Evolutionary conservation across 2,888 invertebrate species (phyloP), one percentile per base, ranked within the genome.

Genomic region (Leptinotarsa juncta): DNA sequence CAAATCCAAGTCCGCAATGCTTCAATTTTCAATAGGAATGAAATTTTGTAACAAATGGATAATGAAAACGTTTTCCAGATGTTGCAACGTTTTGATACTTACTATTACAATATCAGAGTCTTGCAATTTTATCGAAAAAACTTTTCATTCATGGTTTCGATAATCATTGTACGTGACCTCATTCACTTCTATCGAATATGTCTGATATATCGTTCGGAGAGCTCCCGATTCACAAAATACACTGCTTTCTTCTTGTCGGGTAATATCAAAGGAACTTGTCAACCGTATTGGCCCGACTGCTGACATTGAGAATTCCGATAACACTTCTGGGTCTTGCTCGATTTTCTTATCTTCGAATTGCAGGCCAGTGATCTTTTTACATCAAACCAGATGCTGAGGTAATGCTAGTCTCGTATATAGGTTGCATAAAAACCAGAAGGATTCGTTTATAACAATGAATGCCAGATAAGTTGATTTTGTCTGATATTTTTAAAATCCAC

Each of bases 171-270:
- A 42, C 42, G 42, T 42, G 42, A 42, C 42, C 10, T 42, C 7
- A 42, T 42, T 42, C 42, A 42, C 10, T 42, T 42, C 42, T 18
- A 18, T 53, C 18, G 18, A 18, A 53, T 18, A 18, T 53, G 18
- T 53, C 53, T 79, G 91, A 88, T 94, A 94, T 84, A 90, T 94
- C 20, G 90, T 92, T 51, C 93, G 94, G 75, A 80, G 80, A 60
- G 78, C 81, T 10, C 91, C 93, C 80, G 95, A 95, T 23, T 12
- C 23, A 18, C 15, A 15, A 14, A 4, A 53, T 26, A 15, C 14
- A 57, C 57, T 23, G 15, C 57, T 7, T 57, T 14, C 57, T 14
- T 57, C 20, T 20, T 23, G 20, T 57, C 57, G 23, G 23, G 15
- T 57, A 0, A 23, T 57, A 57, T 57, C 57, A 23, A 20, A 57